Evolutionary conservation across 2,797 vertebrate species (phyloP).

Genomic region (Emydoidea blandingii): DNA sequence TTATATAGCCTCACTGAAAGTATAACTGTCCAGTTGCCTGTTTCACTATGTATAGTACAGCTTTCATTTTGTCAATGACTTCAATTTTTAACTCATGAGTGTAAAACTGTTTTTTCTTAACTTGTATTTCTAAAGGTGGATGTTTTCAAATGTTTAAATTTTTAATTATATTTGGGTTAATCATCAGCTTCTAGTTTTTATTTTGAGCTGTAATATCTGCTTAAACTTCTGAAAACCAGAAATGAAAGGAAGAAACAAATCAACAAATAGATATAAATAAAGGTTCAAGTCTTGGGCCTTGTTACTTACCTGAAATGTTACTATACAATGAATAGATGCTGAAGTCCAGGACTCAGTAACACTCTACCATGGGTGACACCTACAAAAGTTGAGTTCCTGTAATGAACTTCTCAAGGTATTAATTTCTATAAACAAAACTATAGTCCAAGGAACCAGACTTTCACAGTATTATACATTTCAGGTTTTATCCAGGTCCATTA

Average conservation of each 20-base stretch:
- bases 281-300: not conserved
- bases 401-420: conserved; percentile 32
- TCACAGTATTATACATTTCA: not conserved
- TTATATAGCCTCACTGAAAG: not conserved
- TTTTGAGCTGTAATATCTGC: not conserved
- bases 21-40: not conserved
- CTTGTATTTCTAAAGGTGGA: not conserved
- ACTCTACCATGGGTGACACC: not conserved
- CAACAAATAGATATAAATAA: not conserved
- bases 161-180: not conserved
- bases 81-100: conserved; percentile 2
- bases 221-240: not conserved
- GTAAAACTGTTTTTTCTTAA: not conserved
- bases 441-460: not conserved
- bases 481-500: not conserved
- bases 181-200: conserved; percentile 12
- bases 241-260: not conserved
- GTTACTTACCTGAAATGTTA: not conserved
- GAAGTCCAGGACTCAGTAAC: not conserved
- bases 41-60: not conserved
- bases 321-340: not conserved
- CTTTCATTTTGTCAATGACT: not conserved
- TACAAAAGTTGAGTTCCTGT: not conserved
- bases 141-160: not conserved
- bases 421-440: not conserved